Conservation (phyloP, 2,888 invertebrate genomes). For the Drosophila fulvimacula region DNA sequence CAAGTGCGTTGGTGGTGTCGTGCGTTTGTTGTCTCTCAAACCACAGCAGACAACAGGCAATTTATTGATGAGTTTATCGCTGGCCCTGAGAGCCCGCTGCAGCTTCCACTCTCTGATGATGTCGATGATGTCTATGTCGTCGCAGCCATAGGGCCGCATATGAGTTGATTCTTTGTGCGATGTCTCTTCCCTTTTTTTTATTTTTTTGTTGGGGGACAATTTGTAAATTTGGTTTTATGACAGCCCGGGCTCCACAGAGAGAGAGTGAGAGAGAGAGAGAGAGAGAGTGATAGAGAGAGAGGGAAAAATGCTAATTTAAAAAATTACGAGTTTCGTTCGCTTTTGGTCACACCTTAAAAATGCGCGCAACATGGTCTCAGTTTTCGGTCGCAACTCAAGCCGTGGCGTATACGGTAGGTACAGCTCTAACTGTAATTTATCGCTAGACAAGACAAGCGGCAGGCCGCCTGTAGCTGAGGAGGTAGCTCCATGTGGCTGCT, state of each 20-base stretch:
- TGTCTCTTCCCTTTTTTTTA: slow-evolving; percentile 8
- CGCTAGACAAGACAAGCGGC: slow-evolving; percentile 81
- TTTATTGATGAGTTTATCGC: slow-evolving; percentile 85
- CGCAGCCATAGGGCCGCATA: slow-evolving; percentile 41
- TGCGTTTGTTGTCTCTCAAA: slow-evolving; percentile 28
- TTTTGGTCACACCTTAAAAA: slow-evolving; percentile 82
- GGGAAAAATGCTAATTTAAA: slow-evolving; percentile 81
- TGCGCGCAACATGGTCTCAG: slow-evolving; percentile 43
- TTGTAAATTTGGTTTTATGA: slow-evolving; percentile 83
- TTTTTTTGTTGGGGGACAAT: slow-evolving; percentile 71
- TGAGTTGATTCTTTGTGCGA: slow-evolving; percentile 77
- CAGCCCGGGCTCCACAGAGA: slow-evolving; percentile 54
- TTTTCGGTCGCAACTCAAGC: slow-evolving; percentile 23
- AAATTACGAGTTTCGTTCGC: slow-evolving; percentile 83
- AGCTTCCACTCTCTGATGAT: slow-evolving; percentile 48
- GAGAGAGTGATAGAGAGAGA: neutral
- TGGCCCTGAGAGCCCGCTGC: slow-evolving; percentile 35
- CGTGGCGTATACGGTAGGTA: slow-evolving; percentile 76
- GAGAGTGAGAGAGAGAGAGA: neutral
- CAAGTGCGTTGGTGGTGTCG: slow-evolving; percentile 62
- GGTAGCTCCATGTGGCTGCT: slow-evolving; percentile 35
- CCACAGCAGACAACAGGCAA: slow-evolving; percentile 68
- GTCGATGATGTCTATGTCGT: slow-evolving; percentile 79
- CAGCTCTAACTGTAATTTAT: slow-evolving; percentile 81
- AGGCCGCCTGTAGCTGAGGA: slow-evolving; percentile 52